Conservation (phyloP, 2,888 invertebrate genomes). For the Ectemnius cavifrons region DNA sequence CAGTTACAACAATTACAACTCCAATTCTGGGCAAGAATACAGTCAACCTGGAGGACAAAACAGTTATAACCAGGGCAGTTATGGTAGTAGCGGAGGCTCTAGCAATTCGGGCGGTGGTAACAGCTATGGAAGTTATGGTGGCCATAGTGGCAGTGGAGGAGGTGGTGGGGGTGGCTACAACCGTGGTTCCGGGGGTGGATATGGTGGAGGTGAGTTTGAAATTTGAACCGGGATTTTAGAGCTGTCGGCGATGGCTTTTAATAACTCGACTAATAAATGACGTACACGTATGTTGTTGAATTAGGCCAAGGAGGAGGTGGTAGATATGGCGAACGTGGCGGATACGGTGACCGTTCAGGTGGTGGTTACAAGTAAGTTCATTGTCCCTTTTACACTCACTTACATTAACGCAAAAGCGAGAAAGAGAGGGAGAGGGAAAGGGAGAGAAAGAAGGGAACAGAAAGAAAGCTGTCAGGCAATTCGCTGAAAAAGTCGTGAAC, state of each 20-base stretch:
- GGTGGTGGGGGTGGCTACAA: slow-evolving; percentile 78
- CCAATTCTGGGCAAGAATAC: slow-evolving; percentile 65
- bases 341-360: slow-evolving; percentile 76
- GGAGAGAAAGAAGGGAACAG: too few relatives aligned
- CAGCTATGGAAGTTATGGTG: slow-evolving; percentile 74
- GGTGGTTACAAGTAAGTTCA: slow-evolving; percentile 77
- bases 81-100: slow-evolving; percentile 75
- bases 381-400: slow-evolving; percentile 33
- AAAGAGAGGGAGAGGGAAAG: slow-evolving; percentile 16
- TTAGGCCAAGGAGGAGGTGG: slow-evolving; percentile 79
- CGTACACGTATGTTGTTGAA: not conserved
- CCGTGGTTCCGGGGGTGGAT: slow-evolving; percentile 64
- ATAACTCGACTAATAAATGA: not conserved
- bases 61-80: slow-evolving; percentile 68
- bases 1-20: slow-evolving; percentile 70
- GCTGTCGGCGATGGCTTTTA: not conserved
- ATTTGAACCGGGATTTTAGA: not conserved
- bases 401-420: slow-evolving; percentile 31
- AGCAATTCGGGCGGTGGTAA: slow-evolving; percentile 79
- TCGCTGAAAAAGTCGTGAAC: slow-evolving; percentile 22
- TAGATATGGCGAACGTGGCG: slow-evolving; percentile 79
- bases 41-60: slow-evolving; percentile 66
- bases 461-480: slow-evolving; percentile 34
- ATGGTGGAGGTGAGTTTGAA: slow-evolving; percentile 60
- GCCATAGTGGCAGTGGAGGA: slow-evolving; percentile 71